Percentiles rank a stretch among this genome's conserved stretches.
Conservation (phyloP, 2,113 vertebrate species). For the Orcinus orca region DNA sequence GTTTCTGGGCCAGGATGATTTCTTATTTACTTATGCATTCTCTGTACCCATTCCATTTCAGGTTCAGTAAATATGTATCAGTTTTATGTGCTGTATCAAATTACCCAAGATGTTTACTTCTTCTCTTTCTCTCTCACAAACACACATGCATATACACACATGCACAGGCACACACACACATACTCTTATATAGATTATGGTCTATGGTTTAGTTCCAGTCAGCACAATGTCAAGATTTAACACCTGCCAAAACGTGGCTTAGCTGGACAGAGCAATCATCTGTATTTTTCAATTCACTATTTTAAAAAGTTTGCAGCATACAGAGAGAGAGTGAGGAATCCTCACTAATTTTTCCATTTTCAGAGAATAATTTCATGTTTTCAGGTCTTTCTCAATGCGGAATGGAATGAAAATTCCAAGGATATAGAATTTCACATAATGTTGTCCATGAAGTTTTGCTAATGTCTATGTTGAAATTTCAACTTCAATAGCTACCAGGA, state of each 20-base stretch:
- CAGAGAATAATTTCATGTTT: background rate
- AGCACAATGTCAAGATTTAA: background rate
- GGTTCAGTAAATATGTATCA: background rate
- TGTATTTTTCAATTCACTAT: background rate
- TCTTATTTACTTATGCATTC: background rate
- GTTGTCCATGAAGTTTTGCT: background rate
- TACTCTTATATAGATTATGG: background rate
- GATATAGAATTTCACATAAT: background rate
- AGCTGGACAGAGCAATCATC: background rate
- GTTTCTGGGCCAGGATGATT: background rate
- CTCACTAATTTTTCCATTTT: background rate
- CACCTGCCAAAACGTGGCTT: background rate
- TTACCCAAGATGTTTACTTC: background rate
- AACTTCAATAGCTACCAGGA: background rate
- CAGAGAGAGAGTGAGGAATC: background rate
- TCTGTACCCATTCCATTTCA: background rate
- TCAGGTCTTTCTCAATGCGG: background rate
- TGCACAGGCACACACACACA: background rate
- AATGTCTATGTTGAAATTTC: background rate
- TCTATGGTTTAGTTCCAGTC: background rate
- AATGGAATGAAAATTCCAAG: background rate
- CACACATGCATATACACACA: background rate
- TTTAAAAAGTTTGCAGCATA: background rate
- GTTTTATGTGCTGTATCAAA: background rate
- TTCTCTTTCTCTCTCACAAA: background rate